Evolutionary conservation across 2,888 invertebrate species (phyloP).

Genomic region (Morpho helenor): DNA sequence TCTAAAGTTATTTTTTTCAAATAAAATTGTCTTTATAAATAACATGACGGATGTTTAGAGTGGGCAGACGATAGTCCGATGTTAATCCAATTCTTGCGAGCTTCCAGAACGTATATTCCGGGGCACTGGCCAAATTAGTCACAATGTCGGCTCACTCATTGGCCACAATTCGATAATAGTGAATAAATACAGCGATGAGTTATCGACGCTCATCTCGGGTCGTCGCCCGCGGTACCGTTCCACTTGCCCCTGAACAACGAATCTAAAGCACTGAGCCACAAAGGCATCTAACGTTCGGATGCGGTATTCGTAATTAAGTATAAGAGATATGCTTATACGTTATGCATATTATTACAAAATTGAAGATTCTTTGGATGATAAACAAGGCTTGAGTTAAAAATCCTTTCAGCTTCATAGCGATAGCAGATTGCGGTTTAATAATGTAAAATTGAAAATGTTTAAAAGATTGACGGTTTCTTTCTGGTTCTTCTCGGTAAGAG

Average conservation of each 20-base stretch:
- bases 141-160: conserved; percentile 21
- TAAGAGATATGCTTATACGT: too few species aligned
- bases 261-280: conserved; percentile 42
- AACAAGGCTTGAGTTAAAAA: too few species aligned
- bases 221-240: conserved; percentile 77
- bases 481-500: too few species aligned
- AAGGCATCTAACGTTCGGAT: conserved; percentile 38
- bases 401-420: too few species aligned
- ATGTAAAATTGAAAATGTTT: too few species aligned
- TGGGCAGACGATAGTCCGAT: neutral
- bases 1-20: neutral
- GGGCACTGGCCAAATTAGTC: conserved; percentile 22
- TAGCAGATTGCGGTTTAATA: too few species aligned
- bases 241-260: conserved; percentile 72
- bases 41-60: neutral
- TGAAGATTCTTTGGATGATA: too few species aligned
- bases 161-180: conserved; percentile 61
- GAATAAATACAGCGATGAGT: conserved; percentile 75
- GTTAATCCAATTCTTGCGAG: conserved; percentile 2
- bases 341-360: too few species aligned
- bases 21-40: neutral
- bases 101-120: conserved; percentile 14
- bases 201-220: conserved; percentile 73
- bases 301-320: conserved; percentile 27
- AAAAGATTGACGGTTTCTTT: too few species aligned